These are phyloP conservation scores for Stichodactyla helianthus DNA, from an alignment of 64 coral and sea anemone species.

Conservation along the genomic window DNA sequence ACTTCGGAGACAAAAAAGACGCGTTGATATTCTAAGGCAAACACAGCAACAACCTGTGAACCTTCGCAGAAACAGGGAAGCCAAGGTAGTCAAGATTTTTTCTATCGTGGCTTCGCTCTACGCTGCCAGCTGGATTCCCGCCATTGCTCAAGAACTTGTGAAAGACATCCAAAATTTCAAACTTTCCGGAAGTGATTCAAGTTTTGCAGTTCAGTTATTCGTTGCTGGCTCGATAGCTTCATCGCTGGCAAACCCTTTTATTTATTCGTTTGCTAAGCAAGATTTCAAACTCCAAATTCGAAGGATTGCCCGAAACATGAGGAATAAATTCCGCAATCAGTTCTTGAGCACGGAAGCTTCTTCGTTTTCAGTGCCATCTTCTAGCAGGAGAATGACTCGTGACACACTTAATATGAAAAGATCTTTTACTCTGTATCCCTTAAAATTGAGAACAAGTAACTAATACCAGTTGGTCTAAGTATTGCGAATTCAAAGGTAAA, in stretches of 20 bases:
- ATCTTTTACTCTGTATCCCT: background rate
- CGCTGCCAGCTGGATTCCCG: conserved; percentile 21
- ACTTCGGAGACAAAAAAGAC: background rate
- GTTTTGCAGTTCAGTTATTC: conserved; percentile 24
- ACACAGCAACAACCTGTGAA: background rate
- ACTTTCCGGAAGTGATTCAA: background rate
- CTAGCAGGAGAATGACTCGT: background rate
- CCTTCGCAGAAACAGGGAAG: background rate
- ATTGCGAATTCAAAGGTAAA: background rate
- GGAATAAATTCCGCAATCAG: background rate
- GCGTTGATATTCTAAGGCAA: background rate
- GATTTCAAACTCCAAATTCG: conserved; percentile 37
- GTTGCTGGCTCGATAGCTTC: background rate
- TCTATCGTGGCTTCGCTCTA: background rate
- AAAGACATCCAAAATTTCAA: background rate
- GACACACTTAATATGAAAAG: background rate
- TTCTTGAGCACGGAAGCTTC: background rate
- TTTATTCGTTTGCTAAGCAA: conserved; percentile 57
- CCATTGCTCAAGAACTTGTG: background rate
- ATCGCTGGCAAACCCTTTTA: conserved; percentile 43
- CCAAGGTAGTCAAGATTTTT: conserved; percentile 7
- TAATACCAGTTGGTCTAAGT: background rate
- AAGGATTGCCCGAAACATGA: background rate
- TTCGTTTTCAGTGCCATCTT: background rate
- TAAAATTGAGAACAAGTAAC: background rate